Base-by-base conservation (phyloP, 2,888 invertebrate species). In the Tinea semifulvella region DNA sequence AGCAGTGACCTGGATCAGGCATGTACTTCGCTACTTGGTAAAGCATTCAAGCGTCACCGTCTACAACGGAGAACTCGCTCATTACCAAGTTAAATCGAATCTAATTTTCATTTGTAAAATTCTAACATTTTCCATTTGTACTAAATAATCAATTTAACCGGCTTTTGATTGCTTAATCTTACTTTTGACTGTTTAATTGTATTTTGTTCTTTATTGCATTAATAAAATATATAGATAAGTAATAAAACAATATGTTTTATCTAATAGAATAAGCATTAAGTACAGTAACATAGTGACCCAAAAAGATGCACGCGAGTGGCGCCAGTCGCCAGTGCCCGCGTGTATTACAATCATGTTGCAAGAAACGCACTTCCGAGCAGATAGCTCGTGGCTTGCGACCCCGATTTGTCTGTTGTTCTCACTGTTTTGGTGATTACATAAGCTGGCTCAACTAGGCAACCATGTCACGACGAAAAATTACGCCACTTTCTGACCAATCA, bases 381-480 rank as follows among this genome's bases (percentile, higher is more conserved):
- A 5, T 49, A 49, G 50, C 48, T 48, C 55, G 56, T 61, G 61
- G 65, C 42, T 28, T 62, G 64, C 68, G 76, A 68, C 79, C 79
- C 68, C 75, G 68, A 69, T 80, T 70, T 65, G 57, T 57, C 60
- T 54, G 60, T 57, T 76, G 68, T 74, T 74, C 69, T 72, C 61
- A 56, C 56, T 36, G 40, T 31, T 16, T n/a, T n/a, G n/a, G 25
- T 17, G 19, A 60, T 80, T 80, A 79, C 76, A 79, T 80, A 79
- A 79, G 63, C 65, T 58, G 63, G 65, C 70, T 68, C 67, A 80
- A 75, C 75, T 79, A 79, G 80, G 80, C 74, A 79, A 80, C 69
- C 73, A 77, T 80, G 80, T 79, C 79, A 77, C 65, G 64, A 43
- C 69, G 66, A 74, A 76, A 72, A 67, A 68, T 80, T 80, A 72